Evolutionary conservation across 37 sponge, comb jelly and placozoan species (phyloP), one percentile per base, ranked within the genome.

Genomic region (Halichondria panicea): DNA sequence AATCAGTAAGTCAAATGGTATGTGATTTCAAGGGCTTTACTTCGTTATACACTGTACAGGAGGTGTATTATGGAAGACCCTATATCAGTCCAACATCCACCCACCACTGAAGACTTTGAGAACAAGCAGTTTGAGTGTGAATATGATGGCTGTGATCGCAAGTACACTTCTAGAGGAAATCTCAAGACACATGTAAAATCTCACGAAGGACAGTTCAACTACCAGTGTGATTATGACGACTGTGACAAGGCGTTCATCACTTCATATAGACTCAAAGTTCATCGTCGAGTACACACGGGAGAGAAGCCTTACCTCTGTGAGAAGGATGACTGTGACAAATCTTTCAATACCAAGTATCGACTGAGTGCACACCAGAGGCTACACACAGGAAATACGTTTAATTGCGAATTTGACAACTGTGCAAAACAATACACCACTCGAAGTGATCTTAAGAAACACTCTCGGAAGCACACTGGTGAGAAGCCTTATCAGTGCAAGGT

Each of bases 181-280:
- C 80, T 93, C 25, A 85, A 79, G 63, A 84, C 85, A 32, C 95
- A 94, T 79, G 37, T 91, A 43, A 87, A 75, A 59, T 66, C 85
- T 21, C 95, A 94, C 61, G 55, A 87, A 15, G 92, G 92, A n/a
- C 67, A 88, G 18, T 83, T 70, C 31, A 50, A 78, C 60, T 76
- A 74, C 73, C 77, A 87, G 64, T 94, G 95, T 85, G 81, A 75
- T 37, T 61, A 58, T 27, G 75, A 79, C 18, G 68, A 64, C 36
- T 94, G 95, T 46, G 89, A 86, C 22, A 94, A 91, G 67, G 90
- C 95, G 13, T 94, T 94, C 58, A 65, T 87, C 2, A 86, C 95
- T 0, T 87, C 89, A 0, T 94, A 94, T 66, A 75, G 88, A 33
- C 82, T 89, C n/a, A 91, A 91, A 31, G 70, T 82, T 39, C 95